phyloP scores from a whole-genome alignment of 2,888 invertebrate genomes.

The Acleris cristana region DNA sequence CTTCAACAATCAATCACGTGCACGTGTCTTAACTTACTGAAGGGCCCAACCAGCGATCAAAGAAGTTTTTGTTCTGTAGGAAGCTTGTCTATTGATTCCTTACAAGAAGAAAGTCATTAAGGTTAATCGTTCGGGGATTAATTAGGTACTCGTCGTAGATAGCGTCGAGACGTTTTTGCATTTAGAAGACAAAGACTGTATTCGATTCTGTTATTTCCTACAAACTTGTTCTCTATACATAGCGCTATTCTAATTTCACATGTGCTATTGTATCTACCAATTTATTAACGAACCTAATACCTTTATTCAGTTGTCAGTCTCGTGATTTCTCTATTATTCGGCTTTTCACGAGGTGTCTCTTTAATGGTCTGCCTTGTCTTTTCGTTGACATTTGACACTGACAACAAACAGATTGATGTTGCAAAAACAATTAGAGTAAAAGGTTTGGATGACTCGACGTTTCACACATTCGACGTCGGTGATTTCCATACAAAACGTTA shows the following conservation, averaged over 20 bases:
- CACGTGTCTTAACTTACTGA: constrained; percentile 12
- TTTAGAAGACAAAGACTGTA: too few relatives aligned
- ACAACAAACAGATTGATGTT: neutral
- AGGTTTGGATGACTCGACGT: too few relatives aligned
- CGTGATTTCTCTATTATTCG: neutral
- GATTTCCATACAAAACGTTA: too few relatives aligned
- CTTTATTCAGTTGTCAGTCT: constrained; percentile 13
- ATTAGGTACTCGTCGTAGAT: too few relatives aligned
- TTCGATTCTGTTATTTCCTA: too few relatives aligned
- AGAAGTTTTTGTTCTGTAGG: constrained; percentile 15
- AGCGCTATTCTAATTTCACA: too few relatives aligned
- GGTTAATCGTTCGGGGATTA: too few relatives aligned
- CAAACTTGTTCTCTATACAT: too few relatives aligned
- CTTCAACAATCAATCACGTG: constrained; percentile 22
- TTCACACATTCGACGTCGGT: too few relatives aligned
- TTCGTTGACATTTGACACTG: neutral
- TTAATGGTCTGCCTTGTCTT: neutral
- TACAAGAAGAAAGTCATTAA: constrained; percentile 6
- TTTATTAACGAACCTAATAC: neutral
- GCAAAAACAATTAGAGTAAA: too few relatives aligned
- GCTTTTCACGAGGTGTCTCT: too few relatives aligned
- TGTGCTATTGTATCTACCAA: neutral
- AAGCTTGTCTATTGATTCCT: constrained; percentile 12
- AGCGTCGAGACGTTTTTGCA: too few relatives aligned
- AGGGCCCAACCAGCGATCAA: constrained; percentile 8